Evolutionary conservation across 53 echinoderm and acorn worm genomes (phyloP), one percentile per base, ranked within the genome.

Genomic region (Glandiceps talaboti): DNA sequence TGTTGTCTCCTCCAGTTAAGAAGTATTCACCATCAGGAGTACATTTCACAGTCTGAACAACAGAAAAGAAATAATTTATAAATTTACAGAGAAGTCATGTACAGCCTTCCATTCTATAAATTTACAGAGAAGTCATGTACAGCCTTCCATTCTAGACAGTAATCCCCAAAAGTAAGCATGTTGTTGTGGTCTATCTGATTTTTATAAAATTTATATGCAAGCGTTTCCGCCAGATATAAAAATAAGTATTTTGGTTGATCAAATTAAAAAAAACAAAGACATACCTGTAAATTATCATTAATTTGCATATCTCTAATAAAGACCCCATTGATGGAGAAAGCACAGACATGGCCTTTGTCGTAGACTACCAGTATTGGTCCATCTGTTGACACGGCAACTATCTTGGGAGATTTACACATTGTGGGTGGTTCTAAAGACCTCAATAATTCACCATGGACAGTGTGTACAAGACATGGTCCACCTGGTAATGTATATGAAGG

Each of bases 1-100:
- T 85, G 84, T 91, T 94, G 30, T 99, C 99, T 28, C 99, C 99
- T 1, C 89, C 99, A 14, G 99, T 91, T 29, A 99, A 76, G 80
- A 99, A 99, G 78, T 99, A 99, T 73, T 99, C 99, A 1, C 99
- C 99, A 74, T 99, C 99, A 33, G 91, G 91, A 79, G 93, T 99
- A 89, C 93, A 84, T 76, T 85, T 91, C 30, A 99, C 87, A 33
- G 99, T 92, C 99, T 99, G 77, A 27, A 45, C 25, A n/a, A n/a
- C n/a, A n/a, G n/a, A n/a, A n/a, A n/a, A n/a, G n/a, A n/a, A n/a
- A n/a, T n/a, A n/a, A n/a, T n/a, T n/a, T n/a, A n/a, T n/a, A n/a
- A n/a, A n/a, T n/a, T n/a, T n/a, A n/a, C n/a, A n/a, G n/a, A n/a
- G n/a, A n/a, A n/a, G n/a, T n/a, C n/a, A n/a, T n/a, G n/a, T n/a